phyloP scores from a whole-genome alignment of 1,140 invertebrate genomes.

The Diorhabda sublineata region DNA sequence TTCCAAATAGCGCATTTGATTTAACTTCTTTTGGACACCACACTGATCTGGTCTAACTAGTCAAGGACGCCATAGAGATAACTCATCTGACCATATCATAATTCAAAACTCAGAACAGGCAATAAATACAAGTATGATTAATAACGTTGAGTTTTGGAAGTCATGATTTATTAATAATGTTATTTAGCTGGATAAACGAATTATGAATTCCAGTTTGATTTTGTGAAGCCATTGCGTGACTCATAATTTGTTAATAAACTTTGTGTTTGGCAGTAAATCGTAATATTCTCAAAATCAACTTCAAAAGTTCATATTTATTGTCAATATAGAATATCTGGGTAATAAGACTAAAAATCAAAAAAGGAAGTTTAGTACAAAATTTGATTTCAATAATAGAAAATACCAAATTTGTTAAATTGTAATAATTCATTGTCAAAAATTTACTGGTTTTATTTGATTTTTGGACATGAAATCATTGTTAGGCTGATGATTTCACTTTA shows the following conservation, averaged over 20 bases:
- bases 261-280: background rate
- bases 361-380: too few species aligned
- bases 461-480: too few species aligned
- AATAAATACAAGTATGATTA: slow-evolving; percentile 21
- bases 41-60: background rate
- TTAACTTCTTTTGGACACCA: background rate
- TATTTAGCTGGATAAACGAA: slow-evolving; percentile 14
- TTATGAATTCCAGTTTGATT: background rate
- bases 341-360: too few species aligned
- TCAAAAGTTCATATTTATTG: too few species aligned
- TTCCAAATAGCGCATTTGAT: too few species aligned
- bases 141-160: slow-evolving; percentile 16
- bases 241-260: background rate
- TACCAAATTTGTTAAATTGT: too few species aligned
- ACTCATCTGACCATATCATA: slow-evolving; percentile 16
- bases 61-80: slow-evolving; percentile 12
- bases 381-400: too few species aligned
- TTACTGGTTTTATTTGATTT: too few species aligned
- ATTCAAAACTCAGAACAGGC: slow-evolving; percentile 13
- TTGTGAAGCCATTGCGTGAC: background rate
- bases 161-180: slow-evolving; percentile 20
- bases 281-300: too few species aligned
- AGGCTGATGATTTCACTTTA: too few species aligned
- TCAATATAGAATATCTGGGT: too few species aligned
- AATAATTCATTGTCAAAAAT: too few species aligned